Base-by-base conservation (phyloP, 2,888 invertebrate genomes). In the Glaucopsyche alexis region DNA sequence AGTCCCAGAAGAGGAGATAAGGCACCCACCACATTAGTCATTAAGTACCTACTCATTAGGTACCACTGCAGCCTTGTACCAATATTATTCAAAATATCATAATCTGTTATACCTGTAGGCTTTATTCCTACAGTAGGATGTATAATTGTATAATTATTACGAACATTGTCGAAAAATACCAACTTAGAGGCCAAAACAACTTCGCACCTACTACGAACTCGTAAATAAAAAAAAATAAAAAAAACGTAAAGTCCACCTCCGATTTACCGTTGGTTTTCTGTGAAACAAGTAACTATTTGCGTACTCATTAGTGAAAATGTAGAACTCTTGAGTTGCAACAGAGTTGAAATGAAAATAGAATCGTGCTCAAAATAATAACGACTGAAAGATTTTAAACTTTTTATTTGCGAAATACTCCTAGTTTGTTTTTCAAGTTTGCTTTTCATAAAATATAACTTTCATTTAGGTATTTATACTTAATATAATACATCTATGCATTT, bases 231-330 rank as follows among this genome's bases (percentile, higher is more conserved):
- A 9, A 50, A 11, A 29, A 29, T 29, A 60, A 11, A 60, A 29
- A 60, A 13, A 29, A 29, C 29, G 11, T 7, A 60, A 60, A 60
- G 6, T 38, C 13, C 29, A 60, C 29, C 29, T 9, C 11, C 19
- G 60, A 60, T 60, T 29, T 60, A 13, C 60, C 13, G 60, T 29
- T 60, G 13, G 29, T 60, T 60, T 29, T 13, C 60, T 13, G 29
- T 60, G 7, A 13, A 60, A 60, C 5, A 29, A 60, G 42, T 42
- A 42, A 60, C 60, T 60, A 60, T 60, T 60, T 60, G 29, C 60
- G 60, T 60, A 9, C 29, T 60, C 60, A 60, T 60, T 60, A 60
- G 60, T 60, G 60, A 29, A 38, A 60, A 60, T 60, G 60, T 60
- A 1, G 60, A 60, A 5, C 60, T 47, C 13, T 60, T 19, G 60